Conservation (phyloP, 2,888 invertebrate genomes). For the Hyposoter dolosus region DNA sequence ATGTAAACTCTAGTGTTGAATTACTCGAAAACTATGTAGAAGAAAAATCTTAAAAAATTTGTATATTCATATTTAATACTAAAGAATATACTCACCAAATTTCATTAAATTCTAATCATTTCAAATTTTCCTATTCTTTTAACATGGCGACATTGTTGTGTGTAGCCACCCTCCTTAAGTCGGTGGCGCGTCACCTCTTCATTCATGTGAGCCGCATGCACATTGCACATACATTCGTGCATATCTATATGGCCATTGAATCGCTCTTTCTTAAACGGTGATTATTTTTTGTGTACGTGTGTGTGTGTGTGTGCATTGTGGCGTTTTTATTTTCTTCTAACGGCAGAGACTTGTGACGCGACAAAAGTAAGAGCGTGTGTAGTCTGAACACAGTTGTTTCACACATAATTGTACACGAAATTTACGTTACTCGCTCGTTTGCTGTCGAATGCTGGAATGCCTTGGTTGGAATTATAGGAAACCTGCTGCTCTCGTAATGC, state of each 20-base stretch:
- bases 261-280: background rate
- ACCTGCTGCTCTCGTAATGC: conserved; percentile 8
- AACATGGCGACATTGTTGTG: too few relatives aligned
- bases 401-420: background rate
- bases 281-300: background rate
- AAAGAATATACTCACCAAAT: too few relatives aligned
- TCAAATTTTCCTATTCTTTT: too few relatives aligned
- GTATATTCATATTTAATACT: too few relatives aligned
- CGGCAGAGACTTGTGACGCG: background rate
- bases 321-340: background rate
- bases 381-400: background rate
- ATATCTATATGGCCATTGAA: background rate
- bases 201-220: background rate
- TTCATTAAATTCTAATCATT: too few relatives aligned
- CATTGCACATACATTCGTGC: too few relatives aligned
- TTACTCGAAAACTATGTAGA: too few relatives aligned
- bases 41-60: too few relatives aligned
- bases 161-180: too few relatives aligned
- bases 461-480: conserved; percentile 46
- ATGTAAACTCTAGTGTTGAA: too few relatives aligned
- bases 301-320: background rate
- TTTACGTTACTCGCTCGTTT: conserved; percentile 47
- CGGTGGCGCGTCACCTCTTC: background rate
- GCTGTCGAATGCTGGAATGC: conserved; percentile 41
- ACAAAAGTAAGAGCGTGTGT: background rate